phyloP scores from a whole-genome alignment of 1,140 invertebrate species.

The Sarcophaga peregrina region DNA sequence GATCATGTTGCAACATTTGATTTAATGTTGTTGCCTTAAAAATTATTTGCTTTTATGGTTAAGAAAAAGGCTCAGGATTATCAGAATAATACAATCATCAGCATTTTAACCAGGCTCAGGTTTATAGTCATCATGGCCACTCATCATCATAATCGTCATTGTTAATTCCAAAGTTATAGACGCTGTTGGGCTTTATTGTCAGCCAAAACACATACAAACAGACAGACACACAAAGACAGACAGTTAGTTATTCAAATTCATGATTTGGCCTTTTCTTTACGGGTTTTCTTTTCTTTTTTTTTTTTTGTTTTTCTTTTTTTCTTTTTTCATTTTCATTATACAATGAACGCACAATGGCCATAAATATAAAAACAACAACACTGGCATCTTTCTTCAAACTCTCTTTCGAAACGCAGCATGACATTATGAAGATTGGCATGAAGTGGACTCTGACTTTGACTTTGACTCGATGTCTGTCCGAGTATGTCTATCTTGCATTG shows the following conservation, averaged over 20 bases:
- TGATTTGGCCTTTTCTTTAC: not conserved
- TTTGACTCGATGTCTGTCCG: not conserved
- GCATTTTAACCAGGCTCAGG: not conserved
- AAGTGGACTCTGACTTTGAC: slow-evolving; percentile 31
- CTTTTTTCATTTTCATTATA: not conserved
- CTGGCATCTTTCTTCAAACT: not conserved
- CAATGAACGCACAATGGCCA: not conserved
- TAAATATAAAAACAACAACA: not conserved
- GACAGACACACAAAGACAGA: not conserved
- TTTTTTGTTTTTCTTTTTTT: not conserved
- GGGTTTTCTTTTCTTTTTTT: not conserved
- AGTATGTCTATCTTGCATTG: not conserved
- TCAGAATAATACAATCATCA: not conserved
- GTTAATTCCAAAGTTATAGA: not conserved
- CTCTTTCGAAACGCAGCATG: slow-evolving; percentile 18
- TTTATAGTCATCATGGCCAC: not conserved
- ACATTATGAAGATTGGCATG: slow-evolving; percentile 36
- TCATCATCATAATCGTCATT: not conserved
- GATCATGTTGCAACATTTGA: slow-evolving; percentile 17
- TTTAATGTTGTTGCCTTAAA: not conserved
- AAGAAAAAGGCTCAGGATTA: not conserved
- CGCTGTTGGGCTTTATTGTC: not conserved
- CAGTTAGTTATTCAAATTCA: slow-evolving; percentile 39
- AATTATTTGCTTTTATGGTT: not conserved
- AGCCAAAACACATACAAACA: not conserved